A percentile compares a stretch with the other conserved stretches of the same genome.
phyloP scores from a whole-genome alignment of 53 echinoderm and acorn worm genomes.

The Astropecten irregularis region DNA sequence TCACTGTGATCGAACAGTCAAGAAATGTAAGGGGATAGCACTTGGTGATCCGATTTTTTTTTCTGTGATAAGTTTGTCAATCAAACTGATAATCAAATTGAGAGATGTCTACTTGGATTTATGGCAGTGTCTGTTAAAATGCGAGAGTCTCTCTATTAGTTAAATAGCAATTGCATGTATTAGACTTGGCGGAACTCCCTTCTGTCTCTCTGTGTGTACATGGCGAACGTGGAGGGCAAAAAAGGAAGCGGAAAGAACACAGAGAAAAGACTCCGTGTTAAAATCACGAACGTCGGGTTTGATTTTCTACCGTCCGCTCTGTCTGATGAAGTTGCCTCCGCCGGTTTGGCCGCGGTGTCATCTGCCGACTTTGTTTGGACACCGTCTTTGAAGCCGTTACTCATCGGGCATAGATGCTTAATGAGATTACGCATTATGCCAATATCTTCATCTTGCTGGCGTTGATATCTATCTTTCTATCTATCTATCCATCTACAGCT shows the following conservation, averaged over 20 bases:
- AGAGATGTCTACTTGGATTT: too few relatives aligned
- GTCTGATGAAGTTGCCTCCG: neutral
- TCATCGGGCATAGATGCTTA: neutral
- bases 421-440: conserved; percentile 40
- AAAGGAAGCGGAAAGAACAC: neutral
- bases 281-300: conserved; percentile 16
- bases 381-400: neutral
- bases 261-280: neutral
- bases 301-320: conserved; percentile 5
- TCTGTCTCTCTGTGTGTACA: too few relatives aligned
- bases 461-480: too few relatives aligned
- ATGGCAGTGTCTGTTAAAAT: too few relatives aligned
- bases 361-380: conserved; percentile 42
- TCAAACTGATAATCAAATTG: conserved; percentile 35
- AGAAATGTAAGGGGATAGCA: too few relatives aligned
- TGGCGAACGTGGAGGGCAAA: too few relatives aligned
- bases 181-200: too few relatives aligned
- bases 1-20: too few relatives aligned
- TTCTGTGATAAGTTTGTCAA: too few relatives aligned
- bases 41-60: too few relatives aligned
- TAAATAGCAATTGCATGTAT: too few relatives aligned
- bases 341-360: conserved; percentile 16
- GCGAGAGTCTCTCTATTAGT: too few relatives aligned
- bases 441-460: neutral
- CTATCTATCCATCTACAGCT: neutral